These are phyloP conservation scores for Neodon shergylaensis DNA, from an alignment of 2,113 vertebrate genomes.

Conservation along the genomic window DNA sequence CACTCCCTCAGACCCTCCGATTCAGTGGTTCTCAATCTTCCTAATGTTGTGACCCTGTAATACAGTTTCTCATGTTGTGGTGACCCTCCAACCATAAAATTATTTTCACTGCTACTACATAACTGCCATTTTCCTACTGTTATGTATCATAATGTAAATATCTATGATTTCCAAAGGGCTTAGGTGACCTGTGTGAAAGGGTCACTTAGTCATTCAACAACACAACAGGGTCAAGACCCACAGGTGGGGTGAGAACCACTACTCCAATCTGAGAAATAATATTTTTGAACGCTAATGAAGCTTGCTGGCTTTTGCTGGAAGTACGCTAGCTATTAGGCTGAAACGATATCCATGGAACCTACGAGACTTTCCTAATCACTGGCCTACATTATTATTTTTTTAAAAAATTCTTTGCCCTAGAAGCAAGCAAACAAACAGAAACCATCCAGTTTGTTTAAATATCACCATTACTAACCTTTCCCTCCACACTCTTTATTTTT, in stretches of 20 bases:
- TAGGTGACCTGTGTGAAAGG: neutral
- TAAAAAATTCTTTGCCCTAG: neutral
- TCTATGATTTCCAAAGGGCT: neutral
- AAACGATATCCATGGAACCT: neutral
- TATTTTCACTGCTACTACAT: neutral
- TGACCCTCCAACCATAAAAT: neutral
- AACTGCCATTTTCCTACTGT: neutral
- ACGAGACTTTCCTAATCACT: neutral
- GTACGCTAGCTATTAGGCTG: neutral
- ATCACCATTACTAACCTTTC: neutral
- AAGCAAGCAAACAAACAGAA: neutral
- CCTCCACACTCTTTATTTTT: neutral
- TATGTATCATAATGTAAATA: neutral
- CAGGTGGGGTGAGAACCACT: neutral
- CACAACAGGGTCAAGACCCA: neutral
- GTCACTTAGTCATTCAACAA: neutral
- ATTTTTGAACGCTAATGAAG: slow-evolving; percentile 4
- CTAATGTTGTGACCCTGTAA: neutral
- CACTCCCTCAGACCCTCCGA: neutral
- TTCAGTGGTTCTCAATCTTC: neutral
- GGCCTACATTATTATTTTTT: neutral
- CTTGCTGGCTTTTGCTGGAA: neutral
- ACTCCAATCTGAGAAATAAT: neutral
- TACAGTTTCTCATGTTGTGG: neutral
- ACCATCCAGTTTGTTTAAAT: neutral